Percentiles rank a stretch among this genome's conserved stretches.
Evolutionary conservation across 2,113 vertebrate genomes (phyloP).

Genomic region (Actenoides lindsayi): DNA sequence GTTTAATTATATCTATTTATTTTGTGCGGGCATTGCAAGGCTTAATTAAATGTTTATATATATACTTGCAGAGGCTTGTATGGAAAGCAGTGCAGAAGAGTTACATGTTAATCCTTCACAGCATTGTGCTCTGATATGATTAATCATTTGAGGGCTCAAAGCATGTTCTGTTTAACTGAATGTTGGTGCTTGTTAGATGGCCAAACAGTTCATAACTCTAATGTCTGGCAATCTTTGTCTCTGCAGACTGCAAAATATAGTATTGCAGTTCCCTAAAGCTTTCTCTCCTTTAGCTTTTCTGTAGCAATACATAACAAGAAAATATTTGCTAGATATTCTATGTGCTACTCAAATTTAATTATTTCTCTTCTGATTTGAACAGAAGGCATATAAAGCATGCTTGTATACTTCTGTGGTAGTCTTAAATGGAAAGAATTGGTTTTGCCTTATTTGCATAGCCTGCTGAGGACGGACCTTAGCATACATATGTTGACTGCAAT

Average conservation of each 20-base stretch:
- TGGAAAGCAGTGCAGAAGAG: background rate
- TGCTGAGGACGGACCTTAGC: background rate
- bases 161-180: background rate
- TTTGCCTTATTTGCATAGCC: slow-evolving; percentile 38
- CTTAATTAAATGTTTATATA: background rate
- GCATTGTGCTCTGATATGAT: background rate
- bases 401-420: background rate
- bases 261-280: background rate
- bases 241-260: background rate
- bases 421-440: background rate
- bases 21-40: background rate
- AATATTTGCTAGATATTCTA: slow-evolving; percentile 13
- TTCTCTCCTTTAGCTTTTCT: background rate
- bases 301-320: background rate
- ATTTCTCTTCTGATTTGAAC: background rate
- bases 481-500: slow-evolving; percentile 5
- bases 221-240: background rate
- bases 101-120: background rate
- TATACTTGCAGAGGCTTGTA: background rate
- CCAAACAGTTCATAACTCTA: background rate
- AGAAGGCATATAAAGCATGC: slow-evolving; percentile 21
- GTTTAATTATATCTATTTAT: background rate
- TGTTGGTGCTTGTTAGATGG: background rate
- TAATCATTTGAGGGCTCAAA: slow-evolving; percentile 5
- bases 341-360: background rate